A percentile compares a stretch with the other conserved stretches of the same genome.
These are phyloP conservation scores for Etheostoma cragini DNA, from an alignment of 2,113 vertebrate species.

Conservation along the genomic window DNA sequence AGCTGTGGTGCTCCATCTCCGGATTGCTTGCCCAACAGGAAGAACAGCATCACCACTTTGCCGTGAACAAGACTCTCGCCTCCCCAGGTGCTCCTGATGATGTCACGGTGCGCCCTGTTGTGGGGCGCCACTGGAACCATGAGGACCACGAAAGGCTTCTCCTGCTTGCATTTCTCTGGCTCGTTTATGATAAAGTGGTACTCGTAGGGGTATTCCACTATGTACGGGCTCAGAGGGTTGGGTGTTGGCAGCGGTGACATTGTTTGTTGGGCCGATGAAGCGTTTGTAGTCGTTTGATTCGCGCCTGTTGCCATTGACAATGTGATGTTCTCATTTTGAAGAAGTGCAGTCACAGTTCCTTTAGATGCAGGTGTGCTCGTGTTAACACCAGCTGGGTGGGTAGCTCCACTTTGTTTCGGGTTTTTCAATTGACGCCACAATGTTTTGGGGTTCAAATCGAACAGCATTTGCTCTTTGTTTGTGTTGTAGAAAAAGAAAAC, in stretches of 20 bases:
- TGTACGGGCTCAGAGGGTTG: conserved; percentile 45
- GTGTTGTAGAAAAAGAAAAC: conserved; percentile 5
- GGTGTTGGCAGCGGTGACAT: fast-evolving
- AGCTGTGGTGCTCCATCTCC: not conserved
- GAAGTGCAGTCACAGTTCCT: fast-evolving
- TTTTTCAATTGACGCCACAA: not conserved
- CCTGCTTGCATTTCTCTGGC: conserved; percentile 57
- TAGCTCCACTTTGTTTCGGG: fast-evolving
- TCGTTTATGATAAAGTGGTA: conserved; percentile 80
- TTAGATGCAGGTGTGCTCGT: fast-evolving
- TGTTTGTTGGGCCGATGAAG: too few species aligned
- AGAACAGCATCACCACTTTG: conserved; percentile 69
- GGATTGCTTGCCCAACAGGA: conserved; percentile 73
- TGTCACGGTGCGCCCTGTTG: conserved; percentile 47
- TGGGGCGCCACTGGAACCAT: conserved; percentile 73
- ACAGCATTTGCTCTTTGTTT: fast-evolving
- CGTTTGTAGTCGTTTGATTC: fast-evolving
- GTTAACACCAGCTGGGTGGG: fast-evolving
- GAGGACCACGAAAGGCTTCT: conserved; percentile 82
- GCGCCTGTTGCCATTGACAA: fast-evolving
- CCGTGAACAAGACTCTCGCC: conserved; percentile 63
- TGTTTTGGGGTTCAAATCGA: not conserved
- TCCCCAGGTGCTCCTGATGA: conserved; percentile 82
- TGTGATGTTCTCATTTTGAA: too few species aligned
- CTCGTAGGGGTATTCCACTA: conserved; percentile 72